These are phyloP conservation scores for Garrulus glandarius DNA, from an alignment of 2,797 vertebrate species.

Conservation along the genomic window DNA sequence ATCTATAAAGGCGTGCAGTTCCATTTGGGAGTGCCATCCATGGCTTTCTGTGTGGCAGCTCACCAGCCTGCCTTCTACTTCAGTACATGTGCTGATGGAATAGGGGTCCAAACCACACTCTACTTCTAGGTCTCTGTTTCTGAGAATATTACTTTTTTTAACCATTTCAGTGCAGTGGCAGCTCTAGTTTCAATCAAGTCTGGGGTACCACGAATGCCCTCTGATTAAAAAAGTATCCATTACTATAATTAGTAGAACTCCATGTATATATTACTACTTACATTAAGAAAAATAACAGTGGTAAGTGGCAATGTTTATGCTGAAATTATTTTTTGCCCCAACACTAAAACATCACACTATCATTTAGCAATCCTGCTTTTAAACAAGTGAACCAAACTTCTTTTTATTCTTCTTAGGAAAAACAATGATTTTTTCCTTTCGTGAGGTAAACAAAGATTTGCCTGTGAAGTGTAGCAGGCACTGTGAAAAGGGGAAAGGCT, in stretches of 20 bases:
- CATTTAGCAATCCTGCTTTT: background rate
- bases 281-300: background rate
- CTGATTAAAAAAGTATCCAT: background rate
- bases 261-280: background rate
- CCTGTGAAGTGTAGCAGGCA: background rate
- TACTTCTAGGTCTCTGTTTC: background rate
- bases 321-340: background rate
- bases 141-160: background rate
- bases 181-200: background rate
- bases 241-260: background rate
- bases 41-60: background rate
- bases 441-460: background rate
- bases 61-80: background rate
- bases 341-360: background rate
- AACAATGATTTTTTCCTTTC: background rate
- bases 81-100: background rate
- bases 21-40: background rate
- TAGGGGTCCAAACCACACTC: background rate
- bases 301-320: background rate
- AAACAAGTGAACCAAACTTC: background rate
- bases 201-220: background rate
- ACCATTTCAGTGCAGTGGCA: background rate
- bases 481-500: background rate
- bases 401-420: background rate
- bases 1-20: background rate